Percentiles rank a stretch among this genome's conserved stretches.
Evolutionary conservation across 2,888 invertebrate genomes (phyloP).

Genomic region (Pemphredon lugubris): DNA sequence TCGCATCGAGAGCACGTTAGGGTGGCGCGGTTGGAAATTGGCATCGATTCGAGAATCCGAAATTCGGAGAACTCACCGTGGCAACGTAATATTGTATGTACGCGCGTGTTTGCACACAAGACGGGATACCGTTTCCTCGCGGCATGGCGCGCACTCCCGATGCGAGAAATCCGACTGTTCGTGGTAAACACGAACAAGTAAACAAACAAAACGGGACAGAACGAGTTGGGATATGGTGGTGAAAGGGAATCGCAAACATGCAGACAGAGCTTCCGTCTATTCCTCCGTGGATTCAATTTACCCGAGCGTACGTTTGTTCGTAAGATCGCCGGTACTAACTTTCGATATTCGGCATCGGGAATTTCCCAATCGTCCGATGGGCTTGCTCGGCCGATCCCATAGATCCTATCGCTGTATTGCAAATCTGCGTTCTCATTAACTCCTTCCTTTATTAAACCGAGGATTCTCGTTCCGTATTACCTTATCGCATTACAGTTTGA

Average conservation of each 20-base stretch:
- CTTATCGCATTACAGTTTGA: no score
- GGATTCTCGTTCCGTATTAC: no score
- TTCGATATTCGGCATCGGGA: slow-evolving; percentile 18
- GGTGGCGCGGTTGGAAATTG: no score
- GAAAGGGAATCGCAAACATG: slow-evolving; percentile 33
- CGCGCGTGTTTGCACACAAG: slow-evolving; percentile 23
- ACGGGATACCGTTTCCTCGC: slow-evolving; percentile 23
- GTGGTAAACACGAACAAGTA: slow-evolving; percentile 41
- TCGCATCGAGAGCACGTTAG: no score
- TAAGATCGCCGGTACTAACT: slow-evolving; percentile 31
- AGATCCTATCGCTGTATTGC: no score
- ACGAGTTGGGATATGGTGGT: slow-evolving; percentile 16
- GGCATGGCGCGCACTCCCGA: slow-evolving; percentile 8
- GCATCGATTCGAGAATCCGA: neutral
- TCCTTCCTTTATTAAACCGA: no score
- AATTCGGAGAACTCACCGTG: neutral
- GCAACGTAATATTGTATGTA: slow-evolving; percentile 2
- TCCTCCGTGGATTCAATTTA: slow-evolving; percentile 46
- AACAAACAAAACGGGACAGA: slow-evolving; percentile 28
- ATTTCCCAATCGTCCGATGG: slow-evolving; percentile 14
- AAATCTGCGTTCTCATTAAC: no score
- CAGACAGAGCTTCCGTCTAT: slow-evolving; percentile 22
- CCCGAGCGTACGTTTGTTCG: slow-evolving; percentile 3
- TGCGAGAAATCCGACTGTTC: slow-evolving; percentile 33
- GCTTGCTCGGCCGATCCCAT: no score